phyloP scores from a whole-genome alignment of 2,113 vertebrate genomes.

The Coracopsis vasa region DNA sequence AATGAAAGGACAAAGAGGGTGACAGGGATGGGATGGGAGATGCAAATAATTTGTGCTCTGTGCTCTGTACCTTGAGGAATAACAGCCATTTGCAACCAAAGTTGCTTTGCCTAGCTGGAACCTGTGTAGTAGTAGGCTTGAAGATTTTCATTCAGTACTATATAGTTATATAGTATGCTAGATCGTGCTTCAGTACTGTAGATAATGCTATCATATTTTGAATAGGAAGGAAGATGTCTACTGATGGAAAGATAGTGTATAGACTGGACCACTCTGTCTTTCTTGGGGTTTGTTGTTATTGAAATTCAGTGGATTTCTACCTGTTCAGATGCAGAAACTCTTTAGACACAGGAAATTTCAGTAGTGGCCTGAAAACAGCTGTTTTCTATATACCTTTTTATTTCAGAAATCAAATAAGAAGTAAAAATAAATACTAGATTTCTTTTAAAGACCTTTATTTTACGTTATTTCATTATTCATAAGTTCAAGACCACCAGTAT shows the following conservation, averaged over 20 bases:
- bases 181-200: background rate
- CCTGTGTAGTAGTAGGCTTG: background rate
- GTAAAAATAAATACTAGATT: background rate
- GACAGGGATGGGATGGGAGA: background rate
- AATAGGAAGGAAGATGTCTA: background rate
- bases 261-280: background rate
- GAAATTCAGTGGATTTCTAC: background rate
- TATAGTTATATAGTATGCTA: background rate
- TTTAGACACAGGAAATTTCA: background rate
- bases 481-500: background rate
- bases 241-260: background rate
- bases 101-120: background rate
- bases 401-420: background rate
- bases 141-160: background rate
- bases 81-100: background rate
- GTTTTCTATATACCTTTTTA: background rate
- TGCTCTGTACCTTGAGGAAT: background rate
- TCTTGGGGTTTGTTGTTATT: background rate
- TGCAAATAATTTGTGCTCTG: background rate
- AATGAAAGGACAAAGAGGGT: background rate
- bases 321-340: background rate
- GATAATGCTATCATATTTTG: background rate
- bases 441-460: background rate
- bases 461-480: background rate
- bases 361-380: background rate